phyloP scores from a whole-genome alignment of 2,113 vertebrate species.

The Bubo scandiacus region DNA sequence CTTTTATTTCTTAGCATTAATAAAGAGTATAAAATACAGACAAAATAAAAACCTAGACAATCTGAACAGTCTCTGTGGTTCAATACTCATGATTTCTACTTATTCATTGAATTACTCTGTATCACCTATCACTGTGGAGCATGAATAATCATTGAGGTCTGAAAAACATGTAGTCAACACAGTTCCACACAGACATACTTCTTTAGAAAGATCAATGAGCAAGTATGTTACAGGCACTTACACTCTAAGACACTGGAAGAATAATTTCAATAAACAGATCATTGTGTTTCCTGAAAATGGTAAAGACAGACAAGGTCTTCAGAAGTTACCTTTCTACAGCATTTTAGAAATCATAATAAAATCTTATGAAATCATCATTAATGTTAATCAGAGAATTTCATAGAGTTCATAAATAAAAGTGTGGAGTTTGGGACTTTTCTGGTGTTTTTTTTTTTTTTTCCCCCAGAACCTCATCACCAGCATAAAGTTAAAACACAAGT shows the following conservation, averaged over 20 bases:
- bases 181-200: background rate
- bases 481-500: background rate
- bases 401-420: background rate
- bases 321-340: background rate
- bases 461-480: background rate
- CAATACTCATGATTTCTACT: background rate
- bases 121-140: background rate
- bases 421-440: rapidly evolving
- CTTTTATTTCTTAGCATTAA: background rate
- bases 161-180: background rate
- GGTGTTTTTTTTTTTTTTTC: rapidly evolving
- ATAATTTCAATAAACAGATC: background rate
- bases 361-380: background rate
- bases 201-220: background rate
- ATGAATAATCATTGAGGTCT: background rate
- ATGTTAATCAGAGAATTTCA: background rate
- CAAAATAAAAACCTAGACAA: background rate
- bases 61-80: background rate
- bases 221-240: background rate
- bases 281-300: background rate
- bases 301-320: background rate
- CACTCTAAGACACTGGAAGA: background rate
- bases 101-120: background rate
- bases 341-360: background rate
- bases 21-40: background rate